These are phyloP conservation scores for Cyanoramphus novaezelandiae DNA, from an alignment of 2,113 vertebrate genomes.

Conservation along the genomic window DNA sequence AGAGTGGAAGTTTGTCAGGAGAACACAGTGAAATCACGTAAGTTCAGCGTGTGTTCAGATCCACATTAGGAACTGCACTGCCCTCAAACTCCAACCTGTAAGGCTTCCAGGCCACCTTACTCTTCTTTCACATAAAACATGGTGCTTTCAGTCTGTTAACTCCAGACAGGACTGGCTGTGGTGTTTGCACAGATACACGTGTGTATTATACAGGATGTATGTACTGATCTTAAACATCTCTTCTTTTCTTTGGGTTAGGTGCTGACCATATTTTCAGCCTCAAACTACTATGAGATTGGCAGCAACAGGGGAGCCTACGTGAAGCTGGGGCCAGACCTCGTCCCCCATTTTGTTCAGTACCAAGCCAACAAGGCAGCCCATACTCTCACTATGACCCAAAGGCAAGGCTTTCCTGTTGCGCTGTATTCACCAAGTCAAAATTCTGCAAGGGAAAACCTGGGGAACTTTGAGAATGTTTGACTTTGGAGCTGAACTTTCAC, in stretches of 20 bases:
- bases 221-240: background rate
- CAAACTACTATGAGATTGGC: conserved; percentile 93
- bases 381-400: conserved; percentile 87
- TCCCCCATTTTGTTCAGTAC: conserved; percentile 89
- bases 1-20: background rate
- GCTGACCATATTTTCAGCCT: conserved; percentile 95
- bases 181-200: background rate
- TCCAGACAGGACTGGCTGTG: rapidly evolving
- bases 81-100: rapidly evolving
- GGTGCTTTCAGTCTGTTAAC: background rate
- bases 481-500: background rate
- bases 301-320: conserved; percentile 94
- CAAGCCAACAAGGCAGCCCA: conserved; percentile 83
- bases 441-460: background rate
- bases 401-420: conserved; percentile 69
- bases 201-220: background rate
- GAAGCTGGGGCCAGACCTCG: conserved; percentile 84
- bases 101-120: background rate
- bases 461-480: background rate
- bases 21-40: background rate
- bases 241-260: conserved; percentile 76
- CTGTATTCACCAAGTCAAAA: background rate
- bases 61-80: rapidly evolving
- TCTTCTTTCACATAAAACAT: background rate
- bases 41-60: background rate